phyloP scores from a whole-genome alignment of 2,113 vertebrate species.

The Pao palembangensis region DNA sequence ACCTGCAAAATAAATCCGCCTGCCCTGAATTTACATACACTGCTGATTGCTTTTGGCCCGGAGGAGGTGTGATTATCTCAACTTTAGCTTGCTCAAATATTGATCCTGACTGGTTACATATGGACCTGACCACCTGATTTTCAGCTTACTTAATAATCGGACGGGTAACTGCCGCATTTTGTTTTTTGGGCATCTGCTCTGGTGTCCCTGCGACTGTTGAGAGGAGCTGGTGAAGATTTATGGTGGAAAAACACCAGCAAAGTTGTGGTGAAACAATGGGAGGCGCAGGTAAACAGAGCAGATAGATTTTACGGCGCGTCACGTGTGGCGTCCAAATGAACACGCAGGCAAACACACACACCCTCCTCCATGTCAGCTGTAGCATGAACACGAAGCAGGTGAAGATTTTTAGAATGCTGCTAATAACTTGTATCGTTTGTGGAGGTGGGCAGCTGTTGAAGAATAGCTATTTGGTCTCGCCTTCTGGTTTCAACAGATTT shows the following conservation, averaged over 20 bases:
- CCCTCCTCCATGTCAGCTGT: slow-evolving; percentile 3
- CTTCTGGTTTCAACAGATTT: slow-evolving; percentile 1
- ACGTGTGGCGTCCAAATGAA: slow-evolving; percentile 7
- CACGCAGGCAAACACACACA: neutral
- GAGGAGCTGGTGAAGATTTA: neutral
- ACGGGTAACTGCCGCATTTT: too few relatives aligned
- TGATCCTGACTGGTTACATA: neutral
- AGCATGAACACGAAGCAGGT: slow-evolving; percentile 14
- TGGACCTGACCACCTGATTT: too few relatives aligned
- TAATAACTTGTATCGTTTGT: slow-evolving; percentile 8
- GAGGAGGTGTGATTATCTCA: too few relatives aligned
- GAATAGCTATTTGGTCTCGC: neutral
- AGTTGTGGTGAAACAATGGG: neutral
- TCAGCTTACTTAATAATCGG: too few relatives aligned
- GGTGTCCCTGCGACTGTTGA: neutral
- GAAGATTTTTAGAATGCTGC: slow-evolving; percentile 9
- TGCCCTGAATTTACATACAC: too few relatives aligned
- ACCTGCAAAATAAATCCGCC: neutral
- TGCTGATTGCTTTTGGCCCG: neutral
- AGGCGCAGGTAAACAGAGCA: slow-evolving; percentile 30
- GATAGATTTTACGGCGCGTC: slow-evolving; percentile 26
- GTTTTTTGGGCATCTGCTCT: too few relatives aligned
- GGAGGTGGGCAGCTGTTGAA: neutral
- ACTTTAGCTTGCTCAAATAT: neutral
- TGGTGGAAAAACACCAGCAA: slow-evolving; percentile 4